Evolutionary conservation across 2,888 invertebrate species (phyloP), one percentile per base, ranked within the genome.

Genomic region (Nymphalis c-album): DNA sequence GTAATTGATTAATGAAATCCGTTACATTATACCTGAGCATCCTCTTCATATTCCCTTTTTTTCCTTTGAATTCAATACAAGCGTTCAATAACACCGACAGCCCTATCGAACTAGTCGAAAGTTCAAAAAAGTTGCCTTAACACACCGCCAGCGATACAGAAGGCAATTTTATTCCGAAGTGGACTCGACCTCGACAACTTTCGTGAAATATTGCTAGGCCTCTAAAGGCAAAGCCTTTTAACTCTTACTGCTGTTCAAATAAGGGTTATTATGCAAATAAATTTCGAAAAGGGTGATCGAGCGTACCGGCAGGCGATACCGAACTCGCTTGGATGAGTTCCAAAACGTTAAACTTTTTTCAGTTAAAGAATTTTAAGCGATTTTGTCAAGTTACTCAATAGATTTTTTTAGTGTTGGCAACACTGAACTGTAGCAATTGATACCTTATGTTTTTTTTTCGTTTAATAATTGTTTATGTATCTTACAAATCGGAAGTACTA

Each of bases 161-260:
- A 67, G 67, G 66, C 62, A 71, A 72, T 64, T 72, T 70, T 65
- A 64, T 68, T 70, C 65, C 60, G 16, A 62, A 70, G 61, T 66
- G 53, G 53, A 60, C 60, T 65, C 53, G 48, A 61, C 51, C 68
- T 55, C 67, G 35, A 70, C 47, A 58, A 61, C 60, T 53, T 48
- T 48, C 48, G 20, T 65, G 57, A 35, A 40, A 57, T 57, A 57
- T 60, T 55, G 47, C 60, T 60, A 53, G 60, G 65, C 53, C 35
- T 55, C 20, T 26, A 64, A 59, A 60, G 48, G 22, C 51, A 53
- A 22, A 51, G 35, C 60, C 47, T 64, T 61, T 40, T 51, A 50
- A 31, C 35, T 55, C 22, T 40, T 57, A 57, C 40, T 57, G 35
- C 57, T 1, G 6, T 40, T 40, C 40, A 57, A 57, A 57, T 51